These are phyloP conservation scores for Lates japonicus DNA, from an alignment of 2,797 vertebrate species.

Conservation along the genomic window DNA sequence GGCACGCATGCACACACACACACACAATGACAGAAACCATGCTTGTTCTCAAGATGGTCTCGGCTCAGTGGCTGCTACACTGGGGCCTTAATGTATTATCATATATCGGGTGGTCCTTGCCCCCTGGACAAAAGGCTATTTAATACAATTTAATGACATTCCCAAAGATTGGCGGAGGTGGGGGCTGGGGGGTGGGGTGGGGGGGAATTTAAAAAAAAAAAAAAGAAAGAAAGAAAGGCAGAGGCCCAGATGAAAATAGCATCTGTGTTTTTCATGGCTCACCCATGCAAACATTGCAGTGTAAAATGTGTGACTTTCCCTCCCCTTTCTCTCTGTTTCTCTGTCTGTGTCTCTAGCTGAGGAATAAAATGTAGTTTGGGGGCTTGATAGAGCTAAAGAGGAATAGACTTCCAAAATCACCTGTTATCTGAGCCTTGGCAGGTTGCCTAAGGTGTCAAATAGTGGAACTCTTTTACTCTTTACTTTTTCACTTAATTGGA, in stretches of 20 bases:
- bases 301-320: conserved; percentile 90
- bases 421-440: conserved; percentile 35
- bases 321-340: conserved; percentile 35
- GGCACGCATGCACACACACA: conserved; percentile 14
- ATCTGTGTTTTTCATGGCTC: conserved; percentile 96
- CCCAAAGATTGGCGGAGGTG: conserved; percentile 89
- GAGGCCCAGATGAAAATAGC: conserved; percentile 96
- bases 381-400: conserved; percentile 82
- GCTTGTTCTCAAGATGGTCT: conserved; percentile 93
- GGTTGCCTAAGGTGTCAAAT: conserved; percentile 83
- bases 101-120: conserved; percentile 99
- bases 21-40: conserved; percentile 67
- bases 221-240: conserved; percentile 87
- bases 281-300: conserved; percentile 91
- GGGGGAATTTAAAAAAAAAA: conserved; percentile 25
- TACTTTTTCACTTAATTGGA: background rate
- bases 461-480: background rate
- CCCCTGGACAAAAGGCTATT: conserved; percentile 99
- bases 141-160: conserved; percentile 99
- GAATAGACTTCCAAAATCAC: conserved; percentile 67
- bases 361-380: conserved; percentile 31
- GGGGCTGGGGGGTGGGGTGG: conserved; percentile 70
- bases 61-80: conserved; percentile 96
- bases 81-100: conserved; percentile 99
- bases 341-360: conserved; percentile 64